A percentile compares a stretch with the other conserved stretches of the same genome.
phyloP scores from a whole-genome alignment of 2,113 vertebrate species.

The Arvicanthis niloticus region DNA sequence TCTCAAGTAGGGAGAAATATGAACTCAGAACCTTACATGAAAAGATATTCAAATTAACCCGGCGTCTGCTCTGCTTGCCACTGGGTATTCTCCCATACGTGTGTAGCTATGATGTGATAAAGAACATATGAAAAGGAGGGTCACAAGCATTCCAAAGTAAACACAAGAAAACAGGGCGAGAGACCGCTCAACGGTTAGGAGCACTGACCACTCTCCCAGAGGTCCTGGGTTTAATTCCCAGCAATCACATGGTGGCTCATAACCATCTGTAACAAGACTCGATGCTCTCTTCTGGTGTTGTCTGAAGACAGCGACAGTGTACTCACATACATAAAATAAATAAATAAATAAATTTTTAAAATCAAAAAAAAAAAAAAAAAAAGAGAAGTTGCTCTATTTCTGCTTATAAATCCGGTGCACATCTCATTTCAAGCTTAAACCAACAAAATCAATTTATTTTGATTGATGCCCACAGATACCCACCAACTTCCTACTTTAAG shows the following conservation, averaged over 20 bases:
- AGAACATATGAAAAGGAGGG: constrained; percentile 31
- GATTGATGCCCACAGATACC: constrained; percentile 24
- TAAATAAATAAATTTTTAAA: too few relatives aligned
- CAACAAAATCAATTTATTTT: constrained; percentile 23
- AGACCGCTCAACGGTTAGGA: too few relatives aligned
- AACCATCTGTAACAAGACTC: too few relatives aligned
- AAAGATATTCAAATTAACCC: constrained; percentile 63
- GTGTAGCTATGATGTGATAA: constrained; percentile 49
- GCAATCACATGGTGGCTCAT: too few relatives aligned
- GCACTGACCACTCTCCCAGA: too few relatives aligned
- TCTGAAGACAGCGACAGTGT: too few relatives aligned
- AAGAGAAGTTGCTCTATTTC: neutral
- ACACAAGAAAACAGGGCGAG: constrained; percentile 34
- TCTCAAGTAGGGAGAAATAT: neutral
- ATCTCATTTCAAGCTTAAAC: constrained; percentile 37
- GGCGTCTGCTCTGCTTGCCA: constrained; percentile 52
- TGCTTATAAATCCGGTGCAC: neutral
- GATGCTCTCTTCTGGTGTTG: too few relatives aligned
- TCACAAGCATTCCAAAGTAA: constrained; percentile 54
- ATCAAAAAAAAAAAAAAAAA: too few relatives aligned
- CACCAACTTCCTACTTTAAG: constrained; percentile 44
- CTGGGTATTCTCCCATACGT: constrained; percentile 52
- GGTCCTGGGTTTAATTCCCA: too few relatives aligned
- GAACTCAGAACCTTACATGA: constrained; percentile 70
- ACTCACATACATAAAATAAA: too few relatives aligned